These are phyloP conservation scores for Dicerorhinus sumatrensis DNA, from an alignment of 2,113 vertebrate species.

Conservation along the genomic window DNA sequence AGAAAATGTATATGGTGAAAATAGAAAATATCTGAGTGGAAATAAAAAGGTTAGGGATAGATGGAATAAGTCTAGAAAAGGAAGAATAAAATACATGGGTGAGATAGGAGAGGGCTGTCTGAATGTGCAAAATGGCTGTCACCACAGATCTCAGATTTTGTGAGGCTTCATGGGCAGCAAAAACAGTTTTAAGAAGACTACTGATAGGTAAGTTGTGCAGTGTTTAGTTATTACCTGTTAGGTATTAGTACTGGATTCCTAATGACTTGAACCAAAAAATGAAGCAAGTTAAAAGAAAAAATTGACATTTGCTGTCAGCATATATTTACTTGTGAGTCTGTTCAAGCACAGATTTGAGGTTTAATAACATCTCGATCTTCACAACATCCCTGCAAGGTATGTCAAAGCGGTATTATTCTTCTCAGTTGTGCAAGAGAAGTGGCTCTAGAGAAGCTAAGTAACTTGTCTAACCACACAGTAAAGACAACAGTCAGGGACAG, in stretches of 20 bases:
- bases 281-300: constrained; percentile 12
- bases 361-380: neutral
- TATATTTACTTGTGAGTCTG: neutral
- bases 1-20: neutral
- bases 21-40: neutral
- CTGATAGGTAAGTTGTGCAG: neutral
- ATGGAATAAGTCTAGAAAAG: neutral
- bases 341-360: constrained; percentile 28
- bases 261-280: constrained; percentile 40
- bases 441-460: constrained; percentile 1
- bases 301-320: neutral
- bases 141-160: neutral
- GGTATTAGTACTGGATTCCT: constrained; percentile 14
- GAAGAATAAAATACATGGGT: neutral
- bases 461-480: neutral
- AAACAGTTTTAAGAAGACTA: neutral
- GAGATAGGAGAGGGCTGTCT: neutral
- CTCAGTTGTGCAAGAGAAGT: neutral
- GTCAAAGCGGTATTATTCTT: neutral
- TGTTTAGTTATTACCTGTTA: constrained; percentile 17
- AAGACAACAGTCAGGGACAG: neutral
- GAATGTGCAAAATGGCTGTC: neutral
- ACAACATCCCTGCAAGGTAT: neutral
- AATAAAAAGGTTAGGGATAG: neutral
- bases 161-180: neutral